phyloP scores from a whole-genome alignment of 1,140 invertebrate species.

The Lepidurus packardi region DNA sequence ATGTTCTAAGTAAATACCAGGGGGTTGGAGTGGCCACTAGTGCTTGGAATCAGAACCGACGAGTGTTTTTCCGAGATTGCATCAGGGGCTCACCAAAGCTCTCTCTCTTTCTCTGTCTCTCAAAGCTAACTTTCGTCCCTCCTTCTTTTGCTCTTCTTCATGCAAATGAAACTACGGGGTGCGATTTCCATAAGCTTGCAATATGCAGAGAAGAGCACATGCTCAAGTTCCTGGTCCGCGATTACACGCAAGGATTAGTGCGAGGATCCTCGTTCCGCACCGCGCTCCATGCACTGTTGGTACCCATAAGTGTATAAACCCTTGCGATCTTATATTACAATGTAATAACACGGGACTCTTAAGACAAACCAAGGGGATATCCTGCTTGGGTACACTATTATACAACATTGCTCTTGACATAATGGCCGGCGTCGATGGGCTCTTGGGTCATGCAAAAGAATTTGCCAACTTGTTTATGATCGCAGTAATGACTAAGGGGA shows the following conservation, averaged over 20 bases:
- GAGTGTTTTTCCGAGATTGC: slow-evolving; percentile 21
- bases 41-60: neutral
- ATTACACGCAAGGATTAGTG: neutral
- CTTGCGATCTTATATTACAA: neutral
- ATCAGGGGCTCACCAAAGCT: neutral
- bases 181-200: neutral
- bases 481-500: neutral
- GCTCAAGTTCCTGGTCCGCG: slow-evolving; percentile 1
- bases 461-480: slow-evolving; percentile 16
- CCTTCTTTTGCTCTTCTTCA: neutral
- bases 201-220: slow-evolving; percentile 15
- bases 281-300: neutral
- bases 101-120: neutral
- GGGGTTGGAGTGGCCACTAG: neutral
- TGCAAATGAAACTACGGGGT: neutral
- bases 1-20: neutral
- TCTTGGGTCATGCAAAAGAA: slow-evolving; percentile 11
- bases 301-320: slow-evolving; percentile 1
- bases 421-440: slow-evolving; percentile 3
- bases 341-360: neutral
- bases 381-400: neutral
- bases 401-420: slow-evolving; percentile 1
- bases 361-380: neutral
- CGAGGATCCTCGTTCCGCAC: neutral
- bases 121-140: neutral